Base-by-base conservation (phyloP, 2,113 vertebrate genomes). In the Nothocercus nigrocapillus region DNA sequence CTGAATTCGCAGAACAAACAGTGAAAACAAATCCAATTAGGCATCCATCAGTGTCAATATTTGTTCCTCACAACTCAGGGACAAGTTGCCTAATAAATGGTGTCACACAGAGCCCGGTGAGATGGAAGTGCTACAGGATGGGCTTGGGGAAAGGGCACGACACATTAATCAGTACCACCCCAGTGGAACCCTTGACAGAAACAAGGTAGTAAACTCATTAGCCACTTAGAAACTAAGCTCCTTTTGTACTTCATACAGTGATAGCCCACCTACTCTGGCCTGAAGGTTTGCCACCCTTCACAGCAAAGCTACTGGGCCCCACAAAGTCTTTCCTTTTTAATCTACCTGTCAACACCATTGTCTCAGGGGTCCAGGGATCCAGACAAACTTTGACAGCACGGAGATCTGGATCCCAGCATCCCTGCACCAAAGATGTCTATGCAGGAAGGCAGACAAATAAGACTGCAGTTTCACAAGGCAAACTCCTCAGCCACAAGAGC, bases 11-110 rank as follows among this genome's bases (percentile, higher is more conserved):
- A 81, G 72, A 64, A 32, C 7, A 17, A 96, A 88, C 47, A 76
- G 81, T 68, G 90, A 82, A 79, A 75, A 13, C 85, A 95, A 97
- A 96, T 97, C 94, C 93, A 92, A 91, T 95, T 95, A 97, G 89
- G 89, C 51, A 95, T 58, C 66, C 89, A 93, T 95, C 88, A 92
- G 53, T 73, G 93, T 96, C 97, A 91, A 92, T 80, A 84, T 84
- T 92, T 96, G 92, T 94, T 97, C 78, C 88, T 93, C 90, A 90
- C 36, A 78, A 91, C 81, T 76, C 82, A 90, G 58, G 40, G 62
- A 90, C 78, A 76, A 81, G 89, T 59, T 86, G 66, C 76, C 93
- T 95, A 96, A 96, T 85, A 87, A 86, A 89, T 14, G 56, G 66
- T 85, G 85, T 89, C 93, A 97, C 85, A 64, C 54, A 77, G 82